Evolutionary conservation across 2,113 vertebrate species (phyloP), one percentile per base, ranked within the genome.

Genomic region (Macrotus californicus): DNA sequence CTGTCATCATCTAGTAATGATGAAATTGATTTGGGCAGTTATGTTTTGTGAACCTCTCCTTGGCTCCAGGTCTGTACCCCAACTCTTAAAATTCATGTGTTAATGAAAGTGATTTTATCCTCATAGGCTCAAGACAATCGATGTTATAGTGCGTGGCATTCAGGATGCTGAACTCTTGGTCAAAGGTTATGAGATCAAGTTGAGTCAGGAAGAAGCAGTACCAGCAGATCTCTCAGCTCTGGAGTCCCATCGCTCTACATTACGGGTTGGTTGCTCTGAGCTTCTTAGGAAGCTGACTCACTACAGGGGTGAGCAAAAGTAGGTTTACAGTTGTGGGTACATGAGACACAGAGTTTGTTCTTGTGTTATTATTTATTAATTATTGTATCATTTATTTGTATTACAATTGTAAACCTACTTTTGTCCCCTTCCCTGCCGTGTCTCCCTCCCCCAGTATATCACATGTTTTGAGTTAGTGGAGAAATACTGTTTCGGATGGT

Each of bases 171-270:
- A 99, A 84, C 98, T 99, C 69, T 98, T 99, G 97, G 98, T 99
- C 70, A 99, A 98, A 95, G 99, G 99, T 69, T 99, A 99, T 0
- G 99, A 99, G 98, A 98, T 98, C 91, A 98, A 99, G 94, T 98
- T 99, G 82, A 99, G 99, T 96, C 99, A 99, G 91, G 99, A 99
- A 94, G 99, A 99, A 97, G 98, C 98, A 0, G 99, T 99, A 6
- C 99, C 99, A 0, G 98, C 99, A 0, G 99, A 99, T 97, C 98
- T 98, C 19, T 59, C 93, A 0, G 98, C 99, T 50, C 98, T 99
- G 87, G 98, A 99, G 22, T 97, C 97, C n/a, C 99, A 99, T 95
- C 97, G 98, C 73, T 96, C 98, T 0, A 98, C 98, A 0, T 91
- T 99, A 4, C 98, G 95, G 98, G 99, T 99, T 43, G 96, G 98